These are phyloP conservation scores for Cebus imitator DNA, from an alignment of 2,113 vertebrate species.

Conservation along the genomic window DNA sequence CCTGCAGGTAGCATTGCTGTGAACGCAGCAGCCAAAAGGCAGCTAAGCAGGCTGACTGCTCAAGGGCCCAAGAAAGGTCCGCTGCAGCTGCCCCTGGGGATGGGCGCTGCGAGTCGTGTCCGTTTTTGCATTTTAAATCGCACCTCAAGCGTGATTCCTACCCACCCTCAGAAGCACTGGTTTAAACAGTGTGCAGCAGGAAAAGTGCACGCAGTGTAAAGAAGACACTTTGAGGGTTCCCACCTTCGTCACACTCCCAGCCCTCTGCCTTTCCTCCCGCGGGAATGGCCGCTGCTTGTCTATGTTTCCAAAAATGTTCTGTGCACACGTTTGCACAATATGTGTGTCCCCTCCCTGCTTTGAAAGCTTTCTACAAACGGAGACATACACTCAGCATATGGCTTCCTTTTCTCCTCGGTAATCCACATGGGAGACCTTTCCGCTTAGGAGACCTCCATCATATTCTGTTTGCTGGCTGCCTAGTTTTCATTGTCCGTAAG, in stretches of 20 bases:
- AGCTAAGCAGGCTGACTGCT: fast-evolving
- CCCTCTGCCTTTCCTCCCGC: background rate
- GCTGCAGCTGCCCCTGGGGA: background rate
- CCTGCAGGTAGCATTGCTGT: background rate
- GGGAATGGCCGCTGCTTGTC: background rate
- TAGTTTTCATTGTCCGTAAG: background rate
- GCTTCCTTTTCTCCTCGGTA: background rate
- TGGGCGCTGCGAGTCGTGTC: background rate
- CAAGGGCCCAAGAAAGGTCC: background rate
- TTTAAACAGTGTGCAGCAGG: background rate
- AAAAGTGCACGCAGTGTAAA: background rate
- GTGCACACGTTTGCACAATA: background rate
- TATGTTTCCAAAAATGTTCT: background rate
- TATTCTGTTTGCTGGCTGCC: background rate
- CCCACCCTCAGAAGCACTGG: background rate
- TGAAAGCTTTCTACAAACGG: background rate
- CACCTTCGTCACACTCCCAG: too few relatives aligned
- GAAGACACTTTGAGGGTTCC: background rate
- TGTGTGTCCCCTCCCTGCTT: background rate
- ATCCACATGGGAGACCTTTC: background rate
- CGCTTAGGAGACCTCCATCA: too few relatives aligned
- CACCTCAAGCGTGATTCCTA: background rate
- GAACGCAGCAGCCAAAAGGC: background rate
- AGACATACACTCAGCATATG: too few relatives aligned
- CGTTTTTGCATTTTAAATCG: background rate